phyloP scores from a whole-genome alignment of 2,113 vertebrate genomes.

The Microtus ochrogaster region DNA sequence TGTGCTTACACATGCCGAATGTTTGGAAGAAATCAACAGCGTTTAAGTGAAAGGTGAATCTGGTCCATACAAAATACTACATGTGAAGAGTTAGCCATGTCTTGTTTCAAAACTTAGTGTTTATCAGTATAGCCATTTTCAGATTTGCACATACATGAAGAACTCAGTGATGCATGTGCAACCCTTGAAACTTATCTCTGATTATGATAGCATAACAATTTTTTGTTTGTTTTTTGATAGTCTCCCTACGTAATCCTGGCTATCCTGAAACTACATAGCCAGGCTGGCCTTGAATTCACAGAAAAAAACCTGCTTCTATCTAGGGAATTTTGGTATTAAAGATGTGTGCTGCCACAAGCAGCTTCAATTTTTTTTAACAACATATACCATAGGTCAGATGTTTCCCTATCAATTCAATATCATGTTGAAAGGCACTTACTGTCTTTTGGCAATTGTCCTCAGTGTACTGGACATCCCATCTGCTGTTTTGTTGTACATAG shows the following conservation, averaged over 20 bases:
- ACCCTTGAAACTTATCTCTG: not conserved
- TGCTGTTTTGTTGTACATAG: not conserved
- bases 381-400: not conserved
- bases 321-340: not conserved
- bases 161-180: not conserved
- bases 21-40: slow-evolving; percentile 25
- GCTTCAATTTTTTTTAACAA: not conserved
- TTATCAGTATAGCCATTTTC: not conserved
- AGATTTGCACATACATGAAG: not conserved
- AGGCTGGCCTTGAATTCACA: not conserved
- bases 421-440: not conserved
- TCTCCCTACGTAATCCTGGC: not conserved
- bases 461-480: not conserved
- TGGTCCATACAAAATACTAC: not conserved
- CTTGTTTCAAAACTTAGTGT: not conserved
- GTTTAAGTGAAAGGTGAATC: not conserved
- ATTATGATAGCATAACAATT: not conserved
- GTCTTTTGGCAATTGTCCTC: slow-evolving; percentile 6
- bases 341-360: not conserved
- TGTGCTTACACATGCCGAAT: not conserved
- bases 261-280: not conserved
- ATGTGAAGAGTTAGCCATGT: not conserved
- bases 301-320: not conserved
- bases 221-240: not conserved
- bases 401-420: slow-evolving; percentile 1